Conservation (phyloP, 2,797 vertebrate genomes). For the Lindbergichthys nudifrons region DNA sequence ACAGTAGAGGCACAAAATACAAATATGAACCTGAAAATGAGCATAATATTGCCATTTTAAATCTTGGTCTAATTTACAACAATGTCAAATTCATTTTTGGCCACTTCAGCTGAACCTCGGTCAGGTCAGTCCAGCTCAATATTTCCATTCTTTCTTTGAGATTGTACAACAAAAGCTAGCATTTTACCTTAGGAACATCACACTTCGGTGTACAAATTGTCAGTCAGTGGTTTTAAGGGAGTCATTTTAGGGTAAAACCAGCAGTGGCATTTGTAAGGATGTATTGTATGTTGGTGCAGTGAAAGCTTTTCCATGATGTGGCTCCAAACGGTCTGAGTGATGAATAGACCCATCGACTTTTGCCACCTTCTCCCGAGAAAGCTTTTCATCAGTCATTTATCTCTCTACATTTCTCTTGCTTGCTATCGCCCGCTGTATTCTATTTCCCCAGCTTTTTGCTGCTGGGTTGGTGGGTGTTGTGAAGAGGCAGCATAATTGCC, state of each 20-base stretch:
- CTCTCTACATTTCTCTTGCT: constrained; percentile 15
- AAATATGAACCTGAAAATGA: too few relatives aligned
- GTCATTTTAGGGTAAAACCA: background rate
- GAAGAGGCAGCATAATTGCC: constrained; percentile 54
- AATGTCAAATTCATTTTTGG: constrained; percentile 8
- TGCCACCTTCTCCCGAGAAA: constrained; percentile 18
- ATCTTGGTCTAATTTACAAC: too few relatives aligned
- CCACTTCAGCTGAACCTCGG: constrained; percentile 29
- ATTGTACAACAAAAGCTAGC: background rate
- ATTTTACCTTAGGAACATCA: background rate
- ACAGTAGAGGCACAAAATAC: too few relatives aligned
- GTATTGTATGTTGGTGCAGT: constrained; percentile 3
- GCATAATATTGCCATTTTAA: too few relatives aligned
- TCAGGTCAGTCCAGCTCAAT: constrained; percentile 20
- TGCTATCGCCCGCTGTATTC: constrained; percentile 1
- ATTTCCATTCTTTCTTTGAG: constrained; percentile 8
- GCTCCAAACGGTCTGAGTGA: background rate
- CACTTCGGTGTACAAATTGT: background rate
- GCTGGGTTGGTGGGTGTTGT: constrained; percentile 21
- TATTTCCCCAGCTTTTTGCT: constrained; percentile 20
- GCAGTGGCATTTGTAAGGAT: background rate
- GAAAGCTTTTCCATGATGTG: constrained; percentile 6
- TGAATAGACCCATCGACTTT: constrained; percentile 39
- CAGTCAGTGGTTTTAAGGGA: constrained; percentile 11
- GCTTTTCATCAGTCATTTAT: constrained; percentile 22